Percentiles rank a stretch among this genome's conserved stretches.
Conservation (phyloP, 1,140 invertebrate genomes). For the Neodiprion pinetum region DNA sequence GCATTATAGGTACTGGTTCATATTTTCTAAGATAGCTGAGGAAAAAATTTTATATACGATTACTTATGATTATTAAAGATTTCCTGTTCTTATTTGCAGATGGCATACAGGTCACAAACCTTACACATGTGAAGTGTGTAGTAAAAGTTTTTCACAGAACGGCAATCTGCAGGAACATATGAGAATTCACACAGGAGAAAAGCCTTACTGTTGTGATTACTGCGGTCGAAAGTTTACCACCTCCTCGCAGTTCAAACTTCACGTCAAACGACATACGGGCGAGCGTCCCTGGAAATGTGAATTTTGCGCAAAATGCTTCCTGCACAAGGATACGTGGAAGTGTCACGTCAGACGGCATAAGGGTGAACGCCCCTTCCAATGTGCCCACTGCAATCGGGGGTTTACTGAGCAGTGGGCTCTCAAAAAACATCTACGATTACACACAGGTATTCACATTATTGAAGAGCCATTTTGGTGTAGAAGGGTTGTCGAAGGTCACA, state of each 20-base stretch:
- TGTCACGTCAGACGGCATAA: constrained; percentile 70
- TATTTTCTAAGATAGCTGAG: background rate
- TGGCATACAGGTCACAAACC: constrained; percentile 68
- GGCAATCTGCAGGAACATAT: constrained; percentile 69
- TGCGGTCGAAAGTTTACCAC: constrained; percentile 77
- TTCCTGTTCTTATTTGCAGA: constrained; percentile 32
- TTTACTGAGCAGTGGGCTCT: constrained; percentile 74
- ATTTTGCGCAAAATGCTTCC: constrained; percentile 68
- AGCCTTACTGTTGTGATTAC: constrained; percentile 69
- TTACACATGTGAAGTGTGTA: constrained; percentile 67
- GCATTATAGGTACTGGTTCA: constrained; percentile 64
- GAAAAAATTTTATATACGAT: constrained; percentile 9
- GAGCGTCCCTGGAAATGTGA: constrained; percentile 70
- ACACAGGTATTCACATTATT: constrained; percentile 62
- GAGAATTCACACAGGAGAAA: constrained; percentile 69
- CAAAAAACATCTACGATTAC: constrained; percentile 71
- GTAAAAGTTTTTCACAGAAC: constrained; percentile 69
- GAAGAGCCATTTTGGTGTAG: constrained; percentile 13
- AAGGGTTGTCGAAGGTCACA: constrained; percentile 16
- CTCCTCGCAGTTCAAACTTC: constrained; percentile 71
- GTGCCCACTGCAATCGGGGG: constrained; percentile 65
- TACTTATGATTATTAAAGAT: constrained; percentile 16
- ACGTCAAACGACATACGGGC: constrained; percentile 69
- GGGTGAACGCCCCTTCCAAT: constrained; percentile 70
- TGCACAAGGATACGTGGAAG: constrained; percentile 72